phyloP scores from a whole-genome alignment of 2,888 invertebrate species.

The Serripes groenlandicus region DNA sequence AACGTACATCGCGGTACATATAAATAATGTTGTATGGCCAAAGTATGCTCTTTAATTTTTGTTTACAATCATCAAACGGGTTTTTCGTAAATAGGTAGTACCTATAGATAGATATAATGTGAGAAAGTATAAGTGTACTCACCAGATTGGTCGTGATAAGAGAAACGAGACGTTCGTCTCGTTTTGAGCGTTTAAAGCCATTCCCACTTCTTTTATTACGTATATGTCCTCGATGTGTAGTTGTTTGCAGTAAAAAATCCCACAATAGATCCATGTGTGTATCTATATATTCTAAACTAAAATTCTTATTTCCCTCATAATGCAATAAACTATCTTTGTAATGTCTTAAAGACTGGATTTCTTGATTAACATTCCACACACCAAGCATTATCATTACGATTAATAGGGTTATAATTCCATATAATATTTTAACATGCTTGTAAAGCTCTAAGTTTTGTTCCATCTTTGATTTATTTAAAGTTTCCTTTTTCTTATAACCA shows the following conservation, averaged over 20 bases:
- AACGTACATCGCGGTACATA: too few relatives aligned
- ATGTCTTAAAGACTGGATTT: constrained; percentile 8
- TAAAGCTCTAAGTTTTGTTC: background rate
- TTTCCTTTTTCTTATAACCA: too few relatives aligned
- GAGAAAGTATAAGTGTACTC: too few relatives aligned
- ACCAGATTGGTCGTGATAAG: constrained; percentile 15
- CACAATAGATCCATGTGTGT: background rate
- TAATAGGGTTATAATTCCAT: constrained; percentile 7
- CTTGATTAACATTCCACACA: background rate
- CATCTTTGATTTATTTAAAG: too few relatives aligned
- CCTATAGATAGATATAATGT: too few relatives aligned
- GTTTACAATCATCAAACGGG: too few relatives aligned
- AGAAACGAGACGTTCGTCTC: constrained; percentile 1
- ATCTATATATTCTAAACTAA: background rate
- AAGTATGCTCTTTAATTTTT: too few relatives aligned
- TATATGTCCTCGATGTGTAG: background rate
- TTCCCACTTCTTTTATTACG: background rate
- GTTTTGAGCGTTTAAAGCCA: constrained; percentile 12
- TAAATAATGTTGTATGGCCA: too few relatives aligned
- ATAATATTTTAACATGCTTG: constrained; percentile 3
- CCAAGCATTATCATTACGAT: background rate
- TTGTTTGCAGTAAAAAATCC: background rate
- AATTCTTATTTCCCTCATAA: background rate
- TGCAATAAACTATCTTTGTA: background rate
- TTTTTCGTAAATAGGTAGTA: too few relatives aligned